These are phyloP conservation scores for Sterna hirundo DNA, from an alignment of 2,113 vertebrate genomes.

Conservation along the genomic window DNA sequence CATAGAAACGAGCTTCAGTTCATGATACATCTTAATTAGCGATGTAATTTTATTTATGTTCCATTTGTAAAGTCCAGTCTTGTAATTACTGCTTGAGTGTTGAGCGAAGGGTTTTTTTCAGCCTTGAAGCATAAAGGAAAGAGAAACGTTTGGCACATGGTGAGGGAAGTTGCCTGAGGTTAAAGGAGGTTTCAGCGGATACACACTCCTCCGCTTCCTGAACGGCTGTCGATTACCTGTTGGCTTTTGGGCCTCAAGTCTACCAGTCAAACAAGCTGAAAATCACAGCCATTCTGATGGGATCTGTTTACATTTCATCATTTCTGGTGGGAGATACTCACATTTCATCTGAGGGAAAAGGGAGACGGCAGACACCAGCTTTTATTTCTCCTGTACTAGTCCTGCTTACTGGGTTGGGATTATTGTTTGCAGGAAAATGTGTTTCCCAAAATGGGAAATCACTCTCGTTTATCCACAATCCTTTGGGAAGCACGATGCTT, in stretches of 20 bases:
- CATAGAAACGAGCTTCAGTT: constrained; percentile 35
- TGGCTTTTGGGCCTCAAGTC: not conserved
- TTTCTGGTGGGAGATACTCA: not conserved
- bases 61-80: constrained; percentile 61
- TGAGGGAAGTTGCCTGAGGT: not conserved
- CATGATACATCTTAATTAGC: constrained; percentile 68
- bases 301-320: not conserved
- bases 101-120: not conserved
- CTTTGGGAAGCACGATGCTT: rapidly evolving
- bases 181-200: not conserved
- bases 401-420: not conserved
- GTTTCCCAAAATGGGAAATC: not conserved
- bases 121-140: not conserved
- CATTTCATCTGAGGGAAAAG: not conserved
- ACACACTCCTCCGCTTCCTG: rapidly evolving
- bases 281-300: not conserved
- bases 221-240: not conserved
- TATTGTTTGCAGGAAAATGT: not conserved
- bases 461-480: not conserved
- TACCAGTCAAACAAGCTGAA: not conserved
- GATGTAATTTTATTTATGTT: constrained; percentile 71
- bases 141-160: not conserved
- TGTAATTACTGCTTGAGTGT: constrained; percentile 37
- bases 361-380: not conserved
- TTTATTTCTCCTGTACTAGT: not conserved